Evolutionary conservation across 2,113 vertebrate species (phyloP).

Genomic region (Colaptes auratus): DNA sequence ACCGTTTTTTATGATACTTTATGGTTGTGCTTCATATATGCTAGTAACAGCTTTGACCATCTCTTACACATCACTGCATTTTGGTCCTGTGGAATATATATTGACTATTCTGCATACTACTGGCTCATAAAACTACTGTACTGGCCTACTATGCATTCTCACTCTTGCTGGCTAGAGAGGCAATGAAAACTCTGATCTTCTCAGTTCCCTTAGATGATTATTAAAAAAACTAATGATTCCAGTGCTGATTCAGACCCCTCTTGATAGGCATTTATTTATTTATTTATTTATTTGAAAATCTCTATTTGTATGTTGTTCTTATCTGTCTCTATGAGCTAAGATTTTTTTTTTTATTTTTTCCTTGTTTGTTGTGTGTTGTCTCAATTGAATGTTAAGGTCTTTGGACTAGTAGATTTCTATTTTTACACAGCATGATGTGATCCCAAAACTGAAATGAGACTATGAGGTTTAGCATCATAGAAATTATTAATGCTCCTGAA

Average conservation of each 20-base stretch:
- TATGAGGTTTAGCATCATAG: slow-evolving; percentile 32
- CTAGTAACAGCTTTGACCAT: background rate
- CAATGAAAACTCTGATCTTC: background rate
- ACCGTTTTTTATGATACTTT: background rate
- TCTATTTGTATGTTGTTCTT: background rate
- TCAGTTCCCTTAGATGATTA: background rate
- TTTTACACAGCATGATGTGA: background rate
- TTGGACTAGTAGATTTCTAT: slow-evolving; percentile 6
- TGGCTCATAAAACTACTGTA: background rate
- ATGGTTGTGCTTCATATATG: background rate
- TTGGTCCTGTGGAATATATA: background rate
- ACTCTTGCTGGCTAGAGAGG: background rate
- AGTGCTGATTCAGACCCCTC: background rate
- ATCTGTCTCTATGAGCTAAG: background rate
- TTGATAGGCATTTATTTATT: background rate
- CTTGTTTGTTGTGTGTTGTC: slow-evolving; percentile 1
- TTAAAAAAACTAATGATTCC: background rate
- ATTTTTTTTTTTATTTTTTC: background rate
- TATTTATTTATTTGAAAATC: background rate
- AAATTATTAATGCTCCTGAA: slow-evolving; percentile 62
- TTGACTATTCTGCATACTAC: background rate
- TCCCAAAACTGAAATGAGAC: background rate
- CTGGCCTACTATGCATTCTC: background rate
- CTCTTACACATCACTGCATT: background rate
- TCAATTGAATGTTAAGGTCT: slow-evolving; percentile 17